Conservation (phyloP, 2,888 invertebrate species). For the Philhelius pedissequus region DNA sequence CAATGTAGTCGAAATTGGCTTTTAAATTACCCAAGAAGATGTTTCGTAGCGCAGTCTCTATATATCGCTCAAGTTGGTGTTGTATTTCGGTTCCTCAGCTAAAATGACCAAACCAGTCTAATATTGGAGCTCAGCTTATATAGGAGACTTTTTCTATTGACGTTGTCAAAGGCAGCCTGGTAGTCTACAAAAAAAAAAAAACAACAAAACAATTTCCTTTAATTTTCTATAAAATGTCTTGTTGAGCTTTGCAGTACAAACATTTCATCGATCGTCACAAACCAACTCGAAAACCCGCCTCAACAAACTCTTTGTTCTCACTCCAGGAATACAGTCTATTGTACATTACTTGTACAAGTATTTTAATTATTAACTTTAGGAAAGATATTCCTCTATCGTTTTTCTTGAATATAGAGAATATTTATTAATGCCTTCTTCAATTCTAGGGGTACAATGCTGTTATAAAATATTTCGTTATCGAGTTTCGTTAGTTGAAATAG, state of each 20-base stretch:
- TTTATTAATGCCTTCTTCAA: too few species aligned
- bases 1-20: too few species aligned
- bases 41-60: neutral
- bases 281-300: neutral
- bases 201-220: neutral
- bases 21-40: neutral
- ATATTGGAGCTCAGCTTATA: neutral
- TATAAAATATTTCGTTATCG: too few species aligned
- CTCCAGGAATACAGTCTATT: neutral
- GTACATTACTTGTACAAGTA: neutral
- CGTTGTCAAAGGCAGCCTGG: too few species aligned
- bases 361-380: neutral
- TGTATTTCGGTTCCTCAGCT: neutral
- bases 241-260: neutral
- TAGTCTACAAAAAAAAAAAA: neutral
- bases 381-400: neutral
- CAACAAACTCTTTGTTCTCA: neutral
- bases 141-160: neutral
- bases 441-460: too few species aligned
- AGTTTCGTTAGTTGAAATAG: too few species aligned
- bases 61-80: neutral
- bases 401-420: too few species aligned
- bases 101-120: neutral
- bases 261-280: neutral
- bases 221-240: neutral